Conservation (phyloP, 2,113 vertebrate species). For the Oceanodroma tethys region DNA sequence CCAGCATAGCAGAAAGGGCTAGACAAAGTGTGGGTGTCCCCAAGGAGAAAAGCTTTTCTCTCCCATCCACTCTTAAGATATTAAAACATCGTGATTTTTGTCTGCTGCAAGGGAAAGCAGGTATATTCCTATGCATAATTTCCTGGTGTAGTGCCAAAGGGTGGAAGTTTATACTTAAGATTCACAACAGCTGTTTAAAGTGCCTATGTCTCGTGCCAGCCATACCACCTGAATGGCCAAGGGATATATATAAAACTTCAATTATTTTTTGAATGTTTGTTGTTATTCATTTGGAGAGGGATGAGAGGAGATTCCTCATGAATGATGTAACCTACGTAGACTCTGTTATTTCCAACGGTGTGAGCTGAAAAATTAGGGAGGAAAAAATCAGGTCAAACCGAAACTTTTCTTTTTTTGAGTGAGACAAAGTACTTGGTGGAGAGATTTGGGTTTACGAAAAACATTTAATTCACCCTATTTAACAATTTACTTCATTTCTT, state of each 20-base stretch:
- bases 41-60: neutral
- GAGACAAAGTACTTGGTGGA: neutral
- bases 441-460: neutral
- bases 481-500: neutral
- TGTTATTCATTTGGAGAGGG: conserved; percentile 63
- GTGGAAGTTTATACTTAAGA: conserved; percentile 61
- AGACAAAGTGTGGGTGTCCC: neutral
- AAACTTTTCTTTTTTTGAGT: conserved; percentile 1
- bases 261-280: conserved; percentile 65
- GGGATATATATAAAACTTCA: conserved; percentile 69
- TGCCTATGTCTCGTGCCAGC: conserved; percentile 48
- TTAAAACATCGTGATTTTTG: rapidly evolving
- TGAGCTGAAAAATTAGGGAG: conserved; percentile 62
- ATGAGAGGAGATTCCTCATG: conserved; percentile 62
- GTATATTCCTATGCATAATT: conserved; percentile 52
- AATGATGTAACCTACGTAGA: conserved; percentile 57
- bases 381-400: conserved; percentile 63
- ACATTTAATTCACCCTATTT: neutral
- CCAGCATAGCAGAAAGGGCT: neutral
- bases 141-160: conserved; percentile 32
- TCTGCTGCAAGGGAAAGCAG: neutral
- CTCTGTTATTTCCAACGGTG: conserved; percentile 58
- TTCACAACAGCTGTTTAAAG: conserved; percentile 66
- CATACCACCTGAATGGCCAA: conserved; percentile 67
- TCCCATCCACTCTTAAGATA: neutral